A percentile compares a stretch with the other conserved stretches of the same genome.
Evolutionary conservation across 2,888 invertebrate species (phyloP).

Genomic region (Drosophila pullipes): DNA sequence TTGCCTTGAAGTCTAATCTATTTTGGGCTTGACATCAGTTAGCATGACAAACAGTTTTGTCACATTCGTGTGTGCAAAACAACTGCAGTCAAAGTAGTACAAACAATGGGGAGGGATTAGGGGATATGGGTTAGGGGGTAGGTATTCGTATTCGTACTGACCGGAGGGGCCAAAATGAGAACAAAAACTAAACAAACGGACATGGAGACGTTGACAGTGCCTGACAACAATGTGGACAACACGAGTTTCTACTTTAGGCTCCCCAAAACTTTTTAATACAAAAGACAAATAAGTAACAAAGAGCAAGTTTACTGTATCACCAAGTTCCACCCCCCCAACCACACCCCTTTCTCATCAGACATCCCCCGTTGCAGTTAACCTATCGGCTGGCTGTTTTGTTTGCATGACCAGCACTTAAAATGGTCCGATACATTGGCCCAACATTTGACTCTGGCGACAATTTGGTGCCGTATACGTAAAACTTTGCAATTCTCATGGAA

Average conservation of each 20-base stretch:
- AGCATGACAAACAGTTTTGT: conserved; percentile 60
- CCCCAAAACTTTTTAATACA: conserved; percentile 72
- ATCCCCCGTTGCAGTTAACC: conserved; percentile 1
- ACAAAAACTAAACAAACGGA: conserved; percentile 26
- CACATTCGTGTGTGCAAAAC: conserved; percentile 50
- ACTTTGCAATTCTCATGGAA: conserved; percentile 58
- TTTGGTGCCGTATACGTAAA: conserved; percentile 50
- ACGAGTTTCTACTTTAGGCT: conserved; percentile 76
- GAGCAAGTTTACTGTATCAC: conserved; percentile 49
- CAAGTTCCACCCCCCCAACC: conserved; percentile 5
- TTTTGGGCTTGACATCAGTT: conserved; percentile 41
- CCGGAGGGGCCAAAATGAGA: background rate
- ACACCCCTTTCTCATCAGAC: background rate
- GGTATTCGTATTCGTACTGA: background rate
- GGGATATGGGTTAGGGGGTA: background rate
- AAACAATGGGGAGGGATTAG: background rate
- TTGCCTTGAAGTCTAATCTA: conserved; percentile 23
- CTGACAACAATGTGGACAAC: conserved; percentile 65
- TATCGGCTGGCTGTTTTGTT: conserved; percentile 17
- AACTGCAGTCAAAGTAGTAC: conserved; percentile 39
- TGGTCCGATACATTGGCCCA: conserved; percentile 36
- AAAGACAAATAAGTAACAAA: conserved; percentile 60
- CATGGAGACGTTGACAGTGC: conserved; percentile 53
- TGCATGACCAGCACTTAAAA: conserved; percentile 52
- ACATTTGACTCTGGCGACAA: conserved; percentile 62